These are phyloP conservation scores for Drosophila nigrodunni DNA, from an alignment of 1,140 invertebrate species.

Conservation along the genomic window DNA sequence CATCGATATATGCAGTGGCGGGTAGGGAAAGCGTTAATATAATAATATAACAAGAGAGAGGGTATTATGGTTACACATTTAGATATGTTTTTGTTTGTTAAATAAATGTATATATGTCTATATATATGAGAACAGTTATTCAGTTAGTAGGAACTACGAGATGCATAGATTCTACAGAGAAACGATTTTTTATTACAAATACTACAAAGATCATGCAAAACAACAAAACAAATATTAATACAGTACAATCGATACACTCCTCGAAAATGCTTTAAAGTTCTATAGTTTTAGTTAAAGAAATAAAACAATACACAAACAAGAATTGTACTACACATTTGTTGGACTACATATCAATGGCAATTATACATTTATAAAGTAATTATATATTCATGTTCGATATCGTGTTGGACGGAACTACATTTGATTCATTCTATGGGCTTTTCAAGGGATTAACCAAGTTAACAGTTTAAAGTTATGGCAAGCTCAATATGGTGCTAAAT, in stretches of 20 bases:
- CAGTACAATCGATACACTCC: constrained; percentile 10
- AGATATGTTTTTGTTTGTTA: constrained; percentile 49
- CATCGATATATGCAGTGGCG: constrained; percentile 83
- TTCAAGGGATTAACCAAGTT: background rate
- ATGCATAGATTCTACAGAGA: constrained; percentile 2
- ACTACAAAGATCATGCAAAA: constrained; percentile 80
- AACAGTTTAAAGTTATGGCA: constrained; percentile 63
- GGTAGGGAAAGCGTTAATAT: constrained; percentile 83
- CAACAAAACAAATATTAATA: constrained; percentile 40
- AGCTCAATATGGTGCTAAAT: constrained; percentile 69
- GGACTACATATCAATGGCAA: constrained; percentile 55
- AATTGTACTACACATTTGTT: constrained; percentile 46
- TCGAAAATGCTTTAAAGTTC: constrained; percentile 25
- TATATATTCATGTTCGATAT: constrained; percentile 8
- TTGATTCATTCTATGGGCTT: constrained; percentile 23
- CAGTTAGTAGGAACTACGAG: constrained; percentile 56
- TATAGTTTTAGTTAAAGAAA: constrained; percentile 11
- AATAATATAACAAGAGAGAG: constrained; percentile 74
- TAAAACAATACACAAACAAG: constrained; percentile 31
- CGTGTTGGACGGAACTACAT: constrained; percentile 49
- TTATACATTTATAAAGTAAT: constrained; percentile 14
- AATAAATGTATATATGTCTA: constrained; percentile 19
- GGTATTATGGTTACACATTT: constrained; percentile 81
- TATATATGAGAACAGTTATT: constrained; percentile 32
- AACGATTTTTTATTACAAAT: constrained; percentile 23